Percentiles rank a stretch among this genome's conserved stretches.
phyloP scores from a whole-genome alignment of 2,888 invertebrate genomes.

The Lasioglossum zephyrum region DNA sequence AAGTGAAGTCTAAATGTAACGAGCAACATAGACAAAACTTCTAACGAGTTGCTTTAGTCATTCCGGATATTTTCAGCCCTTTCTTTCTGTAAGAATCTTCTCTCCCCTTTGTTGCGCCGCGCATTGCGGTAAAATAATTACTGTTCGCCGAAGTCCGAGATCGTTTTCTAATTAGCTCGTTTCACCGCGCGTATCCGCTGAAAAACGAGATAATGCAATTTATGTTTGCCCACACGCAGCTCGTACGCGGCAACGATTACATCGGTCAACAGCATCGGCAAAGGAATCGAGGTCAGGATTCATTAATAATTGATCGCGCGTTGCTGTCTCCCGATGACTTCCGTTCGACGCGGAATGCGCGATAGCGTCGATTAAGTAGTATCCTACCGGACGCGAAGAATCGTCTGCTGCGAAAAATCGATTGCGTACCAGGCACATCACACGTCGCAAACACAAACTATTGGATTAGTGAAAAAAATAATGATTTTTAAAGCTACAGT shows the following conservation, averaged over 20 bases:
- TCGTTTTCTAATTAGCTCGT: background rate
- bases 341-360: constrained; percentile 55
- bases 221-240: background rate
- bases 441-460: background rate
- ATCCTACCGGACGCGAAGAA: constrained; percentile 16
- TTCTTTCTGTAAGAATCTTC: background rate
- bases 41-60: background rate
- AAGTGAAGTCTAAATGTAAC: background rate
- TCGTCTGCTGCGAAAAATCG: constrained; percentile 6
- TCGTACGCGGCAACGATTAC: constrained; percentile 10
- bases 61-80: background rate
- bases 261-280: constrained; percentile 35
- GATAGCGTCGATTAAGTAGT: constrained; percentile 47
- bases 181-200: background rate
- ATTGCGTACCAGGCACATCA: background rate
- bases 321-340: constrained; percentile 58
- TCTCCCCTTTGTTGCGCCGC: background rate
- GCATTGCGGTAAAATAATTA: constrained; percentile 1
- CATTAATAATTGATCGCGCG: constrained; percentile 70
- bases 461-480: background rate
- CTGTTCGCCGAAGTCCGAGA: background rate
- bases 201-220: background rate
- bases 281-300: constrained; percentile 57
- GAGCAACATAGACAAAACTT: background rate
- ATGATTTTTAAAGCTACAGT: background rate